Base-by-base conservation (phyloP, 2,113 vertebrate genomes). In the Platichthys flesus region DNA sequence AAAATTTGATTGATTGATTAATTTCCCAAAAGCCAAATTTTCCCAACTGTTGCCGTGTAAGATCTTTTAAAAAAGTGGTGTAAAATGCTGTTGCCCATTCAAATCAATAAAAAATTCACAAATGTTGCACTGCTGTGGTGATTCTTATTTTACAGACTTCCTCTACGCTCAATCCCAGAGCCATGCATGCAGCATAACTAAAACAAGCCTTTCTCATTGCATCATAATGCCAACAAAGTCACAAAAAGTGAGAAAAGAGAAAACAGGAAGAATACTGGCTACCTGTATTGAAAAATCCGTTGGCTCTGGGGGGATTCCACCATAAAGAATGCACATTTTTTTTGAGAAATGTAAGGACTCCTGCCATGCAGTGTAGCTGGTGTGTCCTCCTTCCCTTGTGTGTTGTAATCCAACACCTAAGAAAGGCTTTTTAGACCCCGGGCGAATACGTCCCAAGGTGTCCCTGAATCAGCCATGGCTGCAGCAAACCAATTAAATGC, bases 401-500 rank as follows among this genome's bases (percentile, higher is more conserved):
- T 37, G 56, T 62, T 59, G 77, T 85, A 87, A 85, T 81, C 68
- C 83, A 26, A 71, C 35, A 71, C 71, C 79, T 49, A 61, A 60
- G 35, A 79, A 85, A 71, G 54, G 20, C 26, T 37, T 61, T 61
- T n/a, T 55, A 51, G 63, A 74, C 78, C 42, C 54, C 10, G 76
- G 67, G 74, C 47, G 56, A 61, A 42, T 14, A 15, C 67, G 78
- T 76, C 57, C 78, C 20, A 65, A 47, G n/a, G 75, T 65, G 81
- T 75, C 61, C 58, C 74, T 0, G 15, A 72, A 68, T 83, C 71
- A 75, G 40, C 69, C 70, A 54, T 70, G 60, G 76, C 71, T 82
- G 67, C 68, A 74, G 63, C 68, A 83, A 75, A 88, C 76, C 83
- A 84, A 89, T 88, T 75, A 80, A 75, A 63, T 64, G 61, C 45